Base-by-base conservation (phyloP, 2,113 vertebrate species). In the Eonycteris spelaea region DNA sequence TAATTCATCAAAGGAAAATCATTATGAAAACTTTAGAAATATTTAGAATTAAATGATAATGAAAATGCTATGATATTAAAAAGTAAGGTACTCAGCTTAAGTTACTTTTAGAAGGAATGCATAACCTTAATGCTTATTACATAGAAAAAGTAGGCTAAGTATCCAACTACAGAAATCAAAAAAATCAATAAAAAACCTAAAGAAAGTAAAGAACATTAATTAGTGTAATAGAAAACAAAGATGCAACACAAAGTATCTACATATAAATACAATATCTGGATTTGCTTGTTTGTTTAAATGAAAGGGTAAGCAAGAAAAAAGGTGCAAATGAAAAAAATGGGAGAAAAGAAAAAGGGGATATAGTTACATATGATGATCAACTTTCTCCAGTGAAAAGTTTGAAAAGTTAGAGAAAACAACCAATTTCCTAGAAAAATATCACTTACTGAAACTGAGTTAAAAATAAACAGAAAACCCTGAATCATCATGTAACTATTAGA, bases 21-120 rank as follows among this genome's bases (percentile, higher is more conserved):
- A 63, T 85, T 86, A 38, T 57, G 21, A n/a, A 73, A 78, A 85
- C 24, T 35, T 82, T 59, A 28, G 79, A 73, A 92, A 51, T 79
- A 75, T 78, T 79, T 92, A 90, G 45, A 78, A 78, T 80, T 87
- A 63, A 67, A 22, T 91, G 21, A 65, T 75, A 61, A 90, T 93
- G 59, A 84, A 63, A 78, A 91, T 75, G 8, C 33, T 59, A 15
- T 67, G 73, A 65, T 73, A 74, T 61, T 86, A 74, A 82, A 86
- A 80, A 3, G 4, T 88, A 40, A 28, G 38, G 6, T 86, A 57
- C 90, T 80, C 22, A 61, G 43, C 28, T 68, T 67, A 53, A 45
- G 73, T 65, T 88, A 65, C n/a, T 73, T 73, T 21, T 85, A 57
- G 8, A 89, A 4, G 19, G 24, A 79, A 70, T 74, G 1, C 74